A percentile compares a stretch with the other conserved stretches of the same genome.
phyloP scores from a whole-genome alignment of 2,113 vertebrate species.

The Nothoprocta pentlandii region DNA sequence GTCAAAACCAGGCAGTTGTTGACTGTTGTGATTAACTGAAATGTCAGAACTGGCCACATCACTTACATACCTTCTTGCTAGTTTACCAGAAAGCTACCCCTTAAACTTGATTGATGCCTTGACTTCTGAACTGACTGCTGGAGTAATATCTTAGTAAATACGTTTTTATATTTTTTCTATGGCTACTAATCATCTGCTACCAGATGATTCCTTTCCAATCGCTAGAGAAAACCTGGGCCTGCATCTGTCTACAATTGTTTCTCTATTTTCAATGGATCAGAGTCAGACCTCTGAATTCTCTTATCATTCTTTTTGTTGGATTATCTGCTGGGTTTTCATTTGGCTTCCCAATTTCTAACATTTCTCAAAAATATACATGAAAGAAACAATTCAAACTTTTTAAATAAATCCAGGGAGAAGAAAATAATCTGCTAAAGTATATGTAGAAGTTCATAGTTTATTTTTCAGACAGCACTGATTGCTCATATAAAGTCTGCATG shows the following conservation, averaged over 20 bases:
- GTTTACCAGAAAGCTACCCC: background rate
- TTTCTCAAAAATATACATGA: background rate
- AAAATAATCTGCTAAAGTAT: background rate
- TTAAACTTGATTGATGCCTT: background rate
- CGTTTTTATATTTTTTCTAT: background rate
- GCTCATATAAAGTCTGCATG: background rate
- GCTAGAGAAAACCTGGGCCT: background rate
- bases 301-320: background rate
- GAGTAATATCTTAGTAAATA: background rate
- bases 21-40: background rate
- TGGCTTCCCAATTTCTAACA: background rate
- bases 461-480: background rate
- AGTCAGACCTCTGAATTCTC: background rate
- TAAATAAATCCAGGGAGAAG: background rate
- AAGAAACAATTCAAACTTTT: background rate
- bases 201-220: background rate
- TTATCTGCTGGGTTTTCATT: background rate
- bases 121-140: background rate
- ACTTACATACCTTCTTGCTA: background rate
- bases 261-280: background rate
- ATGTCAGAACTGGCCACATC: background rate
- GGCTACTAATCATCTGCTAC: background rate
- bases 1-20: background rate
- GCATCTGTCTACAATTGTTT: background rate
- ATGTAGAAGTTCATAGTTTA: background rate